Base-by-base conservation (phyloP, 2,113 vertebrate genomes). In the Clupea harengus region DNA sequence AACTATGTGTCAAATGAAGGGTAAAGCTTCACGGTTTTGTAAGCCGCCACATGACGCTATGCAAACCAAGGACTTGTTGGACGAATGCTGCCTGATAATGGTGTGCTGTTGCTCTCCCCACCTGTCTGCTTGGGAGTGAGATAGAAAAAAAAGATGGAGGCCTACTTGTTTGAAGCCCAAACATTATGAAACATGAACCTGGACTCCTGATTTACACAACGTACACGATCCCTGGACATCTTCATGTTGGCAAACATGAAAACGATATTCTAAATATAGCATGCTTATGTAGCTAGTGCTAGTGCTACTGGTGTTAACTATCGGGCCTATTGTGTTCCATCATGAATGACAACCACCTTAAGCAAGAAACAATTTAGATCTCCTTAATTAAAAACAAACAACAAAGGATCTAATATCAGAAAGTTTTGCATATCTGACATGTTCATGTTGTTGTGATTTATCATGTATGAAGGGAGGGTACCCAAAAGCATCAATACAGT, bases 11-110 rank as follows among this genome's bases (percentile, higher is more conserved):
- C 22, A 39, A 46, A 54, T 45, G 75, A 85, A 64, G 45, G 57
- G 13, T 45, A 78, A 83, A 82, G 82, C 25, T 72, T 80, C 32
- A 45, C 25, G 4, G 22, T 82, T 60, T 52, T 88, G 67, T 72
- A 60, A 83, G 32, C 45, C 32, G 52, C 52, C 83, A 45, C 78
- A 50, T 83, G 78, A 81, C 82, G 64, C n/a, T 67, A 25, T 4
- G 18, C 54, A 60, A 60, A 20, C 54, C 20, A 60, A 60, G 20
- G 54, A 60, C 54, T 20, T 60, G 54, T 60, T 60, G 54, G 54
- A 60, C 4, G 54, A 18, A 20, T 20, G 22, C 54, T 60, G 18
- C 20, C 54, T 60, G 54, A 60, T 60, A 60, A 60, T 6, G 22
- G 2, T 22, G 54, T 22, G 18, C 22, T 39, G 44, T 32, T 32